Conservation (phyloP, 2,113 vertebrate genomes). For the Ammospiza caudacuta region DNA sequence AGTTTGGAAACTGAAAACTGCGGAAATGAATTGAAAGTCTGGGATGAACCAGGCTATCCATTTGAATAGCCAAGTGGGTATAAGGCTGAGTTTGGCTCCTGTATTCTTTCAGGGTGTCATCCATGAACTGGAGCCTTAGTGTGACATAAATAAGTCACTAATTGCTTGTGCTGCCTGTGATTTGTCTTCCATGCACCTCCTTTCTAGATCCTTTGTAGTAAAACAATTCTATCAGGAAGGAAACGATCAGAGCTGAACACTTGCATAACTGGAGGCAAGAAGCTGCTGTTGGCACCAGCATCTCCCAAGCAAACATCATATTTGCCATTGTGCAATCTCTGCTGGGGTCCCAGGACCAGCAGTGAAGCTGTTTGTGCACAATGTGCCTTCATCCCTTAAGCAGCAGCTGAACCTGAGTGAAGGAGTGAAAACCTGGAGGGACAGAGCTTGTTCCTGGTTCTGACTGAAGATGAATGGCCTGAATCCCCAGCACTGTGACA, state of each 20-base stretch:
- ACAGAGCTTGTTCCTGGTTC: not conserved
- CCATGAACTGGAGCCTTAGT: not conserved
- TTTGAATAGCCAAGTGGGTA: not conserved
- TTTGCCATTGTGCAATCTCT: not conserved
- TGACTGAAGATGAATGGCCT: not conserved
- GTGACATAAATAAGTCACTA: not conserved
- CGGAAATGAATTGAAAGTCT: not conserved
- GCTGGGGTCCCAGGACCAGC: not conserved
- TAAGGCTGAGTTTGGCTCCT: not conserved
- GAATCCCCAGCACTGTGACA: not conserved
- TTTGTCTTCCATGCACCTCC: not conserved
- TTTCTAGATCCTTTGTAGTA: not conserved
- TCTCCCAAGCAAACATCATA: not conserved
- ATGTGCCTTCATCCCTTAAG: fast-evolving
- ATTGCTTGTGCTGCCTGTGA: not conserved
- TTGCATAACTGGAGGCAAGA: not conserved
- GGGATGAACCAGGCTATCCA: not conserved
- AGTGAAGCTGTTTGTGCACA: not conserved
- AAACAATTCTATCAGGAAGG: not conserved
- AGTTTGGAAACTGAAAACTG: not conserved
- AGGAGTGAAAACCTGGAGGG: not conserved
- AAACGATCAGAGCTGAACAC: not conserved
- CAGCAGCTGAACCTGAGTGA: not conserved
- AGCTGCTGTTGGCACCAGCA: not conserved
- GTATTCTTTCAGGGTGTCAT: not conserved